Evolutionary conservation across 1,140 invertebrate species (phyloP).

Genomic region (Brachionus sp.): DNA sequence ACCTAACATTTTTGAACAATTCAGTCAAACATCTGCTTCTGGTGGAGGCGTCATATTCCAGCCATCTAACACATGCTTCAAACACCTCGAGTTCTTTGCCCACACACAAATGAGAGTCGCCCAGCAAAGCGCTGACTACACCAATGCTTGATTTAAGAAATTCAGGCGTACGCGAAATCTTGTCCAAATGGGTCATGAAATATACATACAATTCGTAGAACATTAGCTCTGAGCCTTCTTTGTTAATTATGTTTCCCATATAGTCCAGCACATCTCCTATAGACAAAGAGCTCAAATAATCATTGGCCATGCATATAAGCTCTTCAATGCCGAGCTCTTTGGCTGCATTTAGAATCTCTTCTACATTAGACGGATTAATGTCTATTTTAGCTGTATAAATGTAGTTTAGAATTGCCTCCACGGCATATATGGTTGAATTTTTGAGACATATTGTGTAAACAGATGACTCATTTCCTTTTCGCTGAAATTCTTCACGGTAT

Average conservation of each 20-base stretch:
- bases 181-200: slow-evolving; percentile 42
- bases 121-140: slow-evolving; percentile 29
- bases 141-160: slow-evolving; percentile 34
- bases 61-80: slow-evolving; percentile 46
- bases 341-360: slow-evolving; percentile 31
- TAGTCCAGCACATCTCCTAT: slow-evolving; percentile 34
- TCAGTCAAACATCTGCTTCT: slow-evolving; percentile 6
- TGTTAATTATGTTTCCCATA: slow-evolving; percentile 42
- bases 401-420: slow-evolving; percentile 46
- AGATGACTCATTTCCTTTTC: not conserved
- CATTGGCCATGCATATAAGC: slow-evolving; percentile 5
- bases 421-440: slow-evolving; percentile 44
- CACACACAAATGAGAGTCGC: slow-evolving; percentile 21
- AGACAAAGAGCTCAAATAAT: slow-evolving; percentile 9
- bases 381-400: slow-evolving; percentile 47
- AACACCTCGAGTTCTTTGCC: slow-evolving; percentile 47
- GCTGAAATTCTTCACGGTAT: slow-evolving; percentile 32
- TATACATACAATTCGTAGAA: slow-evolving; percentile 44
- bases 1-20: slow-evolving; percentile 45
- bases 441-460: slow-evolving; percentile 46
- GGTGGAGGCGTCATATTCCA: slow-evolving; percentile 43
- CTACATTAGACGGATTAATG: slow-evolving; percentile 45
- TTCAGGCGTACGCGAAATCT: slow-evolving; percentile 28
- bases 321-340: slow-evolving; percentile 45
- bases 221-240: slow-evolving; percentile 45